Conservation (phyloP, 2,797 vertebrate species). For the Choloepus didactylus region DNA sequence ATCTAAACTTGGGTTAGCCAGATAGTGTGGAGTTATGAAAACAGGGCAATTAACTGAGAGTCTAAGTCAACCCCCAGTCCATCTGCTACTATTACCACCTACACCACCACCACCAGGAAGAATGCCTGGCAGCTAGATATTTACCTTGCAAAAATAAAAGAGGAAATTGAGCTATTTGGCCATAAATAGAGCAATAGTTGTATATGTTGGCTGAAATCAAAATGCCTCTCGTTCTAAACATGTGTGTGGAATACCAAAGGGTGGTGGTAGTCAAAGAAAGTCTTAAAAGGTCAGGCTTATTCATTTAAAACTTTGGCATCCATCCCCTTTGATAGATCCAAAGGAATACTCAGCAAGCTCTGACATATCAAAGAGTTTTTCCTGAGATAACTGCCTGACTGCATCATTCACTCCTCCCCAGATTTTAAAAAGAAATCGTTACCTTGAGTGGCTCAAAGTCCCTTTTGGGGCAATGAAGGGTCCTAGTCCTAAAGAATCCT, state of each 20-base stretch:
- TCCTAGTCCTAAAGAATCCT: neutral
- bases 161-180: neutral
- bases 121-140: neutral
- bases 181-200: no score
- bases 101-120: neutral
- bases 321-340: neutral
- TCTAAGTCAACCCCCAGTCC: neutral
- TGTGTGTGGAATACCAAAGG: neutral
- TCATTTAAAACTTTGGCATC: neutral
- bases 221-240: no score
- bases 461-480: neutral
- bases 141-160: neutral
- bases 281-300: neutral
- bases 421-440: neutral
- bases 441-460: neutral
- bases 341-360: neutral
- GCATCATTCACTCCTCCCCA: neutral
- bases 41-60: neutral
- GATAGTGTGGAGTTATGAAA: neutral
- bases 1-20: neutral
- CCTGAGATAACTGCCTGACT: neutral
- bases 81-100: neutral
- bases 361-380: neutral
- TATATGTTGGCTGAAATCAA: no score
- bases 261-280: no score